Evolutionary conservation across 2,797 vertebrate species (phyloP).

Genomic region (Crypturellus tataupa): DNA sequence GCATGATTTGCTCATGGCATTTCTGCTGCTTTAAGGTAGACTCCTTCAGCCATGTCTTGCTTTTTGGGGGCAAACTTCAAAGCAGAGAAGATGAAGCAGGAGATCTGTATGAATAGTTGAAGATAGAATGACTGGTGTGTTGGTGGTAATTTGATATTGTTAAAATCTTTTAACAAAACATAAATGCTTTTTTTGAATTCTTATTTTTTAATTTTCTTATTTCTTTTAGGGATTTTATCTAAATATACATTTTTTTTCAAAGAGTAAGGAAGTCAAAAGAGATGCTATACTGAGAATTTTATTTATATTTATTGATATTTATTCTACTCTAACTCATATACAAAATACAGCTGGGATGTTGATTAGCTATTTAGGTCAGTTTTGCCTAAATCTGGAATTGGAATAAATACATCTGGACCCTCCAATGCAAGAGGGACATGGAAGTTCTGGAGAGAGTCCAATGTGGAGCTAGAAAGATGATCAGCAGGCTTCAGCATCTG

Average conservation of each 20-base stretch:
- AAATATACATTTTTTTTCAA: neutral
- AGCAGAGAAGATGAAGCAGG: neutral
- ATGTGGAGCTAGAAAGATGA: too few species aligned
- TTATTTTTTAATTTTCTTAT: neutral
- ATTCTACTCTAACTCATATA: neutral
- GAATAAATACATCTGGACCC: neutral
- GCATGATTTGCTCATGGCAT: neutral
- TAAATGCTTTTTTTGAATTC: neutral
- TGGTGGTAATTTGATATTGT: neutral
- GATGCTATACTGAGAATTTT: neutral
- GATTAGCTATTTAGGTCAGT: neutral
- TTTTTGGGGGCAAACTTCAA: neutral
- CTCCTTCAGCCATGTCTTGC: neutral
- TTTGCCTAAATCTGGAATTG: neutral
- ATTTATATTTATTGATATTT: neutral
- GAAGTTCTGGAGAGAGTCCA: too few species aligned
- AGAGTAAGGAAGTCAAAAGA: neutral
- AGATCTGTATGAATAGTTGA: neutral
- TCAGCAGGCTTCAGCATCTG: too few species aligned
- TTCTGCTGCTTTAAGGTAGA: neutral
- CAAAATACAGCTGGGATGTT: neutral
- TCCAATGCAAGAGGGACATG: too few species aligned
- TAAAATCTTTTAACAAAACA: neutral
- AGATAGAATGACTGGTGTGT: fast-evolving
- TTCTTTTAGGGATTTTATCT: neutral